These are phyloP conservation scores for Dicyrtomina minuta DNA, from an alignment of 2,888 invertebrate genomes.

Conservation along the genomic window DNA sequence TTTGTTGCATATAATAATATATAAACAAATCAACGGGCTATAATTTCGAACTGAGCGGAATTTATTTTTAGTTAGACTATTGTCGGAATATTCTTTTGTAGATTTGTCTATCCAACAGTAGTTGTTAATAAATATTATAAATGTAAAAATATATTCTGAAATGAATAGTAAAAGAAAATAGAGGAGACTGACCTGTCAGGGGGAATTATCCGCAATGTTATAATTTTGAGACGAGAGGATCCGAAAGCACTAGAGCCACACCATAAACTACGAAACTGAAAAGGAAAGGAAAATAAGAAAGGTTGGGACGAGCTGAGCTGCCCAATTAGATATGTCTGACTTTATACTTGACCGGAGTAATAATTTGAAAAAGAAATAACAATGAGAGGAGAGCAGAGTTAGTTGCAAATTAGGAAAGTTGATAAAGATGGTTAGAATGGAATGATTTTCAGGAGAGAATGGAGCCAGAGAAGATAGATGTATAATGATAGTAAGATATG, in stretches of 20 bases:
- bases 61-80: too few species aligned
- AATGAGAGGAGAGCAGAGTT: conserved; percentile 2
- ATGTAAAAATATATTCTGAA: too few species aligned
- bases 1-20: too few species aligned
- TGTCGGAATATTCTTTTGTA: too few species aligned
- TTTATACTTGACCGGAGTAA: too few species aligned
- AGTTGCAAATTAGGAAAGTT: not conserved
- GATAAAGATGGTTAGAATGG: not conserved
- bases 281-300: not conserved
- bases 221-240: not conserved
- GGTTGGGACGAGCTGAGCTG: not conserved
- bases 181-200: too few species aligned
- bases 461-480: conserved; percentile 3
- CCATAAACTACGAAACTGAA: not conserved
- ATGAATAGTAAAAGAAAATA: too few species aligned
- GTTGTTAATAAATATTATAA: too few species aligned
- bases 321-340: not conserved
- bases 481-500: conserved; percentile 7
- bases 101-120: too few species aligned
- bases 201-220: not conserved
- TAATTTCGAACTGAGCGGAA: too few species aligned
- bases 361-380: too few species aligned
- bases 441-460: conserved; percentile 7
- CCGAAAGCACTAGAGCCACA: not conserved
- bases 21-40: too few species aligned